These are phyloP conservation scores for Triplophysa rosa DNA, from an alignment of 2,113 vertebrate species.

Conservation along the genomic window DNA sequence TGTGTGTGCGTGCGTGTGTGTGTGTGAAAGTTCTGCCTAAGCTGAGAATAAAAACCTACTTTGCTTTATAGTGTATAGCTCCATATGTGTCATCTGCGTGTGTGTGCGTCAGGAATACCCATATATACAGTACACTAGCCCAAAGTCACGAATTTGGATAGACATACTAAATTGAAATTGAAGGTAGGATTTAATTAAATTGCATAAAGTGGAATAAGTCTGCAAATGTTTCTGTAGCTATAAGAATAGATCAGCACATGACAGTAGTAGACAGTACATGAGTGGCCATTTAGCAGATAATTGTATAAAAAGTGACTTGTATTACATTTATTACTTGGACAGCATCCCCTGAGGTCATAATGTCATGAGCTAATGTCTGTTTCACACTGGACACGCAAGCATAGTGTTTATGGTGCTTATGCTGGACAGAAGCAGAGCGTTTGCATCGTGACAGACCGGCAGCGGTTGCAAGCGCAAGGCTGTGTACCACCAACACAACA, in stretches of 20 bases:
- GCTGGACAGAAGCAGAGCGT: no score
- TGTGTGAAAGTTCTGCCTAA: neutral
- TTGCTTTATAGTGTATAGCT: neutral
- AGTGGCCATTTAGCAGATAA: neutral
- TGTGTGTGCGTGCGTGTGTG: neutral
- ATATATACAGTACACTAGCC: neutral
- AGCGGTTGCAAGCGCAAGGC: no score
- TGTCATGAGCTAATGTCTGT: no score
- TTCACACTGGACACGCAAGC: no score
- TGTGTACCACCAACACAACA: no score
- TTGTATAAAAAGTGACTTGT: neutral
- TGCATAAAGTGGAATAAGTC: no score
- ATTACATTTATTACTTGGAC: no score
- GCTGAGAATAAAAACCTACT: neutral
- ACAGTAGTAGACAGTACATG: neutral
- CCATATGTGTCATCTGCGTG: neutral
- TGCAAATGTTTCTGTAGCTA: no score
- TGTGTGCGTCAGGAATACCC: neutral
- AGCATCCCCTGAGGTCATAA: no score
- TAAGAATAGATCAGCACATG: neutral
- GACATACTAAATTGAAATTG: neutral
- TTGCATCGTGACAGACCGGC: no score
- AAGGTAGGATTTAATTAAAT: neutral
- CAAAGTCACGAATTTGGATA: neutral
- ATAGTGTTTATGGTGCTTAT: no score